Conservation (phyloP, 2,113 vertebrate genomes). For the Calyptomena viridis region DNA sequence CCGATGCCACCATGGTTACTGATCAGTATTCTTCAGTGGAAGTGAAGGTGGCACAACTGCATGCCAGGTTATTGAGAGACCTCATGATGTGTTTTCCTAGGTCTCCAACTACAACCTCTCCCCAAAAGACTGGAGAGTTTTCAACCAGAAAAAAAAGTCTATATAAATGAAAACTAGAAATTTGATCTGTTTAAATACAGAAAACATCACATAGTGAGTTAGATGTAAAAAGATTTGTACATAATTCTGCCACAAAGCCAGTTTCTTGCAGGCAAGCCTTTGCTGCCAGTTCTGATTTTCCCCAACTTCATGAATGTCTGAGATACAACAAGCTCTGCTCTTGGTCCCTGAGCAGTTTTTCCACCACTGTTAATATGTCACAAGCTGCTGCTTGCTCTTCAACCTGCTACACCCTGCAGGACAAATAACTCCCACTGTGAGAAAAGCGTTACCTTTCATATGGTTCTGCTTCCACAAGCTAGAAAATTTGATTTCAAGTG, state of each 20-base stretch:
- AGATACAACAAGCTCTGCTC: background rate
- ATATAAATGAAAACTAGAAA: background rate
- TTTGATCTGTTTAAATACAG: background rate
- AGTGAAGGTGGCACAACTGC: background rate
- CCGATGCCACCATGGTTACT: background rate
- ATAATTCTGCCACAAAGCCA: background rate
- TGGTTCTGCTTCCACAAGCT: background rate
- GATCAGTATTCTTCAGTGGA: background rate
- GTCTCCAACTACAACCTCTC: background rate
- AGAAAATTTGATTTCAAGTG: background rate
- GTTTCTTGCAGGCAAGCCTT: background rate
- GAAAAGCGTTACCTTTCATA: background rate
- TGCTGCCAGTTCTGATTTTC: background rate
- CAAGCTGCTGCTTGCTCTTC: background rate
- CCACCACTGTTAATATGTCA: rapidly evolving
- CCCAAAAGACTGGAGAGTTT: background rate
- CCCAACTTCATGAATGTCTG: background rate
- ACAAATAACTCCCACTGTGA: background rate
- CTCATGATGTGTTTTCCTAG: background rate
- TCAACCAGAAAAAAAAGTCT: background rate
- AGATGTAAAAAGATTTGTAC: background rate
- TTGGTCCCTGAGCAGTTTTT: background rate
- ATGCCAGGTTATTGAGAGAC: background rate
- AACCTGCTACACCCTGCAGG: background rate
- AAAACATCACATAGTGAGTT: background rate